A percentile compares a stretch with the other conserved stretches of the same genome.
phyloP scores from a whole-genome alignment of 2,113 vertebrate species.

The Gopherus evgoodei region DNA sequence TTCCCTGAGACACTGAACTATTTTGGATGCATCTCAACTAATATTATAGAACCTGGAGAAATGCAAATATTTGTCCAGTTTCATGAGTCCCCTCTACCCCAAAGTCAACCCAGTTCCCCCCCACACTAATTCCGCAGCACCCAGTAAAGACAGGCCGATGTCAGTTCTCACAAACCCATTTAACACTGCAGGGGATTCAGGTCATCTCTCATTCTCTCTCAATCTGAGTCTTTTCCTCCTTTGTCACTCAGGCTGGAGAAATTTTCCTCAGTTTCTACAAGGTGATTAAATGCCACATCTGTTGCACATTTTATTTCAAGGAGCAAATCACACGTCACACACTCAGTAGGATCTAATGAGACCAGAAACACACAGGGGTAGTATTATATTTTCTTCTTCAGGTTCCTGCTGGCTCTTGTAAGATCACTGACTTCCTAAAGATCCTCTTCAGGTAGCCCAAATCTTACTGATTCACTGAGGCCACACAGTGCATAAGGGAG shows the following conservation, averaged over 20 bases:
- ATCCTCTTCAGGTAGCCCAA: not conserved
- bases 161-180: fast-evolving
- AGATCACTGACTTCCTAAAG: fast-evolving
- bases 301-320: not conserved
- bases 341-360: fast-evolving
- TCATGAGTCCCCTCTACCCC: not conserved
- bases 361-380: fast-evolving
- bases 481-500: not conserved
- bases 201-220: not conserved
- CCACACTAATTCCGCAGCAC: fast-evolving
- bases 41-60: not conserved
- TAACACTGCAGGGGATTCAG: fast-evolving
- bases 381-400: not conserved
- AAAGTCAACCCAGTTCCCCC: not conserved
- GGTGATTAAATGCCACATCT: not conserved
- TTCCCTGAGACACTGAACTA: fast-evolving
- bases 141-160: not conserved
- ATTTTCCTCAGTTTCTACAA: not conserved
- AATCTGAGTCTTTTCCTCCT: not conserved
- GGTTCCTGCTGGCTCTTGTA: not conserved
- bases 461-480: not conserved
- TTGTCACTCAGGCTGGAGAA: fast-evolving
- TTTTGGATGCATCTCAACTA: not conserved
- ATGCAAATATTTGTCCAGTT: not conserved
- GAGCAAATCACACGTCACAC: fast-evolving